Base-by-base conservation (phyloP, 1,140 invertebrate species). In the Lepidotrigona ventralis region DNA sequence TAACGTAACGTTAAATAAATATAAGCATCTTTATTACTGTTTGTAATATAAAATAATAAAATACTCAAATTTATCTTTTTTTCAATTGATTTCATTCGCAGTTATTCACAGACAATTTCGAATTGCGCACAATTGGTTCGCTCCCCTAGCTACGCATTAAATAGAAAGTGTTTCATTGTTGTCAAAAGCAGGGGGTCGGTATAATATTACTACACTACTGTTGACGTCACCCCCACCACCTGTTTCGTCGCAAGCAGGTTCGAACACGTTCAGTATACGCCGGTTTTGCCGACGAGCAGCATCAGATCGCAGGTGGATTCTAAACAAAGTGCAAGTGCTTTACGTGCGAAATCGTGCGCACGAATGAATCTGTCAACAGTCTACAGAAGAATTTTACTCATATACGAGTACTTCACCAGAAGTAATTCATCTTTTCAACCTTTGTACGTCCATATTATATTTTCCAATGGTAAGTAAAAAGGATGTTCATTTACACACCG, bases 261-360 rank as follows among this genome's bases (percentile, higher is more conserved):
- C 83, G 82, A 88, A 92, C 90, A 91, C 85, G 91, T 90, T 90
- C 84, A 91, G 87, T 91, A 79, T 69, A 89, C 77, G 89, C 88
- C 87, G 68, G 82, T 83, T 86, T 85, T 26, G 66, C 85, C 86
- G 85, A 89, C 85, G 83, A 82, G 56, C 51, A 46, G 29, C 69
- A 2, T 72, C 46, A 56, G 29, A 72, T 46, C 3, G 56, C 87
- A 88, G 87, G 86, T 89, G 87, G 58, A 79, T 89, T 79, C 33
- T 17, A 5, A 69, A 63, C 19, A 0, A 46, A 17, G 53, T 51
- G 33, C 82, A 77, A 80, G 72, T 68, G 79, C 19, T 1, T 72
- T n/a, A n/a, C 69, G 76, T 83, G 51, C 33, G n/a, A 39, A 54
- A 63, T 3, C 4, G 54, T 53, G 23, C 66, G 26, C 15, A 14